Evolutionary conservation across 2,888 invertebrate species (phyloP), one percentile per base, ranked within the genome.

Genomic region (Drosophila quasianomalipes): DNA sequence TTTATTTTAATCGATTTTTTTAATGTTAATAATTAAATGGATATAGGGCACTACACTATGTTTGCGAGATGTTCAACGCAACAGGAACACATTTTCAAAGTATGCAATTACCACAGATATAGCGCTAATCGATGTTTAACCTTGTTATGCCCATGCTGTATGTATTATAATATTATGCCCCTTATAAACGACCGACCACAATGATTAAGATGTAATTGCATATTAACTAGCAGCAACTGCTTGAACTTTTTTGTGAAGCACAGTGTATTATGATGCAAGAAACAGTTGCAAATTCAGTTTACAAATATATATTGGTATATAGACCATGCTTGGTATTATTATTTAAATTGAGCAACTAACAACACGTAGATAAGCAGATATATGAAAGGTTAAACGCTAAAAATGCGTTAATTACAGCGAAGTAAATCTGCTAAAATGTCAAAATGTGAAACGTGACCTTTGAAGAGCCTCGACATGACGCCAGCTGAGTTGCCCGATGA

Each of bases 401-500:
- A 37, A 30, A n/a, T 60, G 51, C 16, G 28, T 44, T 44, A 58
- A 44, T 44, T 30, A 30, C 44, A 58, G 31, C 41, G 16, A 22
- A 58, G 30, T 7, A 68, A 55, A 41, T 68, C 41, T 52, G 35
- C 5, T 22, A 26, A 64, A 74, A 69, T 63, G 49, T 53, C 67
- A 59, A 39, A 73, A 73, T 73, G 53, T 54, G 54, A 58, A 53
- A 12, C 30, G 47, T 70, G 79, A 74, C 81, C 78, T 77, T 77
- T 77, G 53, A 33, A 55, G 35, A 52, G 58, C 49, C 44, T 54
- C 44, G 9, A 26, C 16, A 49, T 80, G 81, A 69, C 81, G 81
- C 68, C 83, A 66, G 74, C 61, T 53, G 57, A 61, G 52, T 49
- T 49, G 33, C 37, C 35, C 62, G 75, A 83, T 83, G 83, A 83